Conservation (phyloP, 1,140 invertebrate species). For the Manduca sexta region DNA sequence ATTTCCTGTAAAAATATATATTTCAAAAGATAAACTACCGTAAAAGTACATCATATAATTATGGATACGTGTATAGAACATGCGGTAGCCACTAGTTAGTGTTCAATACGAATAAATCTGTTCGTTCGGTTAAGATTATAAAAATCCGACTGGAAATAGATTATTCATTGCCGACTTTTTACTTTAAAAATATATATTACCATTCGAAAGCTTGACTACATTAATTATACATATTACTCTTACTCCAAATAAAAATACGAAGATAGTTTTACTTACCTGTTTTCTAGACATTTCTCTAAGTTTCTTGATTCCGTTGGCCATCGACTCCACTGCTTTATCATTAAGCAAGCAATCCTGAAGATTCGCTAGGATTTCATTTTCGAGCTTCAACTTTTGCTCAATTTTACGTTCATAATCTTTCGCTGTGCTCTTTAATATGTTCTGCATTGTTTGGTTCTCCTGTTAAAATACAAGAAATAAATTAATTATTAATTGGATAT, state of each 20-base stretch:
- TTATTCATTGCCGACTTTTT: too few species aligned
- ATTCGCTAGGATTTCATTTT: constrained; percentile 77
- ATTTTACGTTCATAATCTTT: constrained; percentile 73
- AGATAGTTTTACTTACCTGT: constrained; percentile 41
- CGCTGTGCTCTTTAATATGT: constrained; percentile 55
- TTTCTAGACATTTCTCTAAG: constrained; percentile 65
- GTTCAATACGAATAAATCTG: background rate
- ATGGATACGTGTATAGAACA: background rate
- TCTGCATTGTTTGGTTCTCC: constrained; percentile 66
- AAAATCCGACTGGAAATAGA: too few species aligned
- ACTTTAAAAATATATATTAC: too few species aligned
- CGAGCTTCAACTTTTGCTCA: constrained; percentile 73
- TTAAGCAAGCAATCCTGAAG: constrained; percentile 80
- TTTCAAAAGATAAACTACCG: too few species aligned
- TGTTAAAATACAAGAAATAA: constrained; percentile 11
- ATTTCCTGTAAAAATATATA: constrained; percentile 65
- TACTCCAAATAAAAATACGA: too few species aligned
- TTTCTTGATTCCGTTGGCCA: constrained; percentile 64
- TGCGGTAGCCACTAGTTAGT: background rate
- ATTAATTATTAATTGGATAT: background rate
- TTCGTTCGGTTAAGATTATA: background rate
- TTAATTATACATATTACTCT: too few species aligned
- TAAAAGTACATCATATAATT: too few species aligned
- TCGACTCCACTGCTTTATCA: constrained; percentile 76
- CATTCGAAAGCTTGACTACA: too few species aligned